phyloP scores from a whole-genome alignment of 2,113 vertebrate species.

The Delphinus delphis region DNA sequence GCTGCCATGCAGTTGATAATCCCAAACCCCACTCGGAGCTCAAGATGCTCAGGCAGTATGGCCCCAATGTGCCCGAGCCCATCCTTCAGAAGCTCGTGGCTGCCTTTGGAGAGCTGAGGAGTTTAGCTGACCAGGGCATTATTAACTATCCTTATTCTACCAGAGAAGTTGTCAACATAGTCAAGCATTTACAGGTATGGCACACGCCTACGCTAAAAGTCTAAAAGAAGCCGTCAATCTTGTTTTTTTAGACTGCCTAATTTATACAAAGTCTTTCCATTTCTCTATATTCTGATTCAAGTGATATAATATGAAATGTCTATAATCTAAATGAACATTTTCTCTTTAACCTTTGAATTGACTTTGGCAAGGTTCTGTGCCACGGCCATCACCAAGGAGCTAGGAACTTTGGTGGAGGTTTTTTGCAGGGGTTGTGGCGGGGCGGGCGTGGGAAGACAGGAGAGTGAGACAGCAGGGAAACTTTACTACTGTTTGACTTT shows the following conservation, averaged over 20 bases:
- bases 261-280: neutral
- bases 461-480: neutral
- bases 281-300: neutral
- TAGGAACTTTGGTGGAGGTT: neutral
- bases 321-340: neutral
- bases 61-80: conserved; percentile 90
- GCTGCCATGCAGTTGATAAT: conserved; percentile 98
- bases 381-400: neutral
- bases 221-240: neutral
- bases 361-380: neutral
- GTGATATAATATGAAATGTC: neutral
- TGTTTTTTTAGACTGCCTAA: neutral
- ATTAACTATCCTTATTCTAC: conserved; percentile 99
- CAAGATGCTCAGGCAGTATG: conserved; percentile 95
- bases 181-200: conserved; percentile 96
- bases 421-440: fast-evolving
- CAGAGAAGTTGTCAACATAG: conserved; percentile 97
- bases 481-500: neutral
- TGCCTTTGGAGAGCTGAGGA: conserved; percentile 95
- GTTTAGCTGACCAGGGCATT: conserved; percentile 95
- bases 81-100: conserved; percentile 93
- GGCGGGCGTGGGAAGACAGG: neutral
- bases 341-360: neutral
- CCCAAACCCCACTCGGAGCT: conserved; percentile 94
- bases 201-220: fast-evolving